These are phyloP conservation scores for Conus betulinus DNA, from an alignment of 1,140 invertebrate genomes.

Conservation along the genomic window DNA sequence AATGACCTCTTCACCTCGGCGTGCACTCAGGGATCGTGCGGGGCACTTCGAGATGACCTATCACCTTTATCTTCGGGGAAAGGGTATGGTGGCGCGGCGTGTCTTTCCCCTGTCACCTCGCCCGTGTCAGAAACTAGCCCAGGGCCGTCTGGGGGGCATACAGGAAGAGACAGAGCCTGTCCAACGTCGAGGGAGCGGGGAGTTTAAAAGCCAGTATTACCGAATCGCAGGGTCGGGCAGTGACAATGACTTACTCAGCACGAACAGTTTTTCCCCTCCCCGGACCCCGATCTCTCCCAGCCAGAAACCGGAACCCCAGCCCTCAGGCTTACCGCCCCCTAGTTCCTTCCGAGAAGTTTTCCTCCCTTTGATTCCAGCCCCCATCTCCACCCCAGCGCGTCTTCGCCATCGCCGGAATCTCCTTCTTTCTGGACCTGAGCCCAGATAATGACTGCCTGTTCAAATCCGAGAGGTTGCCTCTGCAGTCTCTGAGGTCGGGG, in stretches of 20 bases:
- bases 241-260: background rate
- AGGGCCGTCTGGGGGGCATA: background rate
- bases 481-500: background rate
- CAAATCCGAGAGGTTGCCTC: background rate
- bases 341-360: background rate
- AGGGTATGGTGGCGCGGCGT: background rate
- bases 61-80: constrained; percentile 23
- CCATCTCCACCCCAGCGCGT: background rate
- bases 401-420: background rate
- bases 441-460: background rate
- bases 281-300: background rate
- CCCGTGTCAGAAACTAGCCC: constrained; percentile 3
- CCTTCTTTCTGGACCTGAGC: constrained; percentile 6
- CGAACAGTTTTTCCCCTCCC: constrained; percentile 13
- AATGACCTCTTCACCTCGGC: constrained; percentile 30
- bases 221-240: constrained; percentile 17
- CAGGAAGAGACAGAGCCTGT: background rate
- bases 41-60: constrained; percentile 9
- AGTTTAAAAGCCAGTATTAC: background rate
- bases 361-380: background rate
- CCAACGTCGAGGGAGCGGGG: background rate
- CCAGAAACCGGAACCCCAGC: background rate
- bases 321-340: background rate
- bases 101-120: background rate
- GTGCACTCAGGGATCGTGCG: constrained; percentile 10